Conservation (phyloP, 2,113 vertebrate species). For the Perca fluviatilis region DNA sequence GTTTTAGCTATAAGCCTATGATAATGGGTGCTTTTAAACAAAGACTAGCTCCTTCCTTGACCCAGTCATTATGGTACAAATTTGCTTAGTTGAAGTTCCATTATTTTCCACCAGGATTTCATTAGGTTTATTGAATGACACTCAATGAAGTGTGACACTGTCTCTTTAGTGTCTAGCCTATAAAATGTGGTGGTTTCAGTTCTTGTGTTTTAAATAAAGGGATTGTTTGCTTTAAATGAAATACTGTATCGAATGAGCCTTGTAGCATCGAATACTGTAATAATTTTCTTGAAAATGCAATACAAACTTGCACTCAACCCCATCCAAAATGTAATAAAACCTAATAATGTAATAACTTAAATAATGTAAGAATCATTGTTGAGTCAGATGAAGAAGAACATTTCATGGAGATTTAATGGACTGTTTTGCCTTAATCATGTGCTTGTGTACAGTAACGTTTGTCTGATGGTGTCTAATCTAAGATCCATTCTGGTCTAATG, state of each 20-base stretch:
- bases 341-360: too few species aligned
- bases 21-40: slow-evolving; percentile 7
- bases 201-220: not conserved
- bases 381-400: too few species aligned
- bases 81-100: slow-evolving; percentile 8
- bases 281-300: too few species aligned
- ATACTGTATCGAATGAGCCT: not conserved
- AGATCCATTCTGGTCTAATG: too few species aligned
- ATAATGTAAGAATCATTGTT: too few species aligned
- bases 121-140: slow-evolving; percentile 18
- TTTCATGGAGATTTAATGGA: too few species aligned
- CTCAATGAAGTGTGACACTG: slow-evolving; percentile 1
- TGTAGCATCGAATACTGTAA: too few species aligned
- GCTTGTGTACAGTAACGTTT: too few species aligned
- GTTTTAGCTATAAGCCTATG: not conserved
- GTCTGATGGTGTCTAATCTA: too few species aligned
- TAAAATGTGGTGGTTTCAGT: not conserved
- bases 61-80: slow-evolving; percentile 2
- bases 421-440: too few species aligned
- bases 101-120: slow-evolving; percentile 20
- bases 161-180: not conserved
- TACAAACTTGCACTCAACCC: too few species aligned
- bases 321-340: too few species aligned
- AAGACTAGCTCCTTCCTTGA: not conserved
- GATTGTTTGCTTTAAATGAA: not conserved